A percentile compares a stretch with the other conserved stretches of the same genome.
phyloP scores from a whole-genome alignment of 1,140 invertebrate genomes.

The Euwallacea fornicatus region DNA sequence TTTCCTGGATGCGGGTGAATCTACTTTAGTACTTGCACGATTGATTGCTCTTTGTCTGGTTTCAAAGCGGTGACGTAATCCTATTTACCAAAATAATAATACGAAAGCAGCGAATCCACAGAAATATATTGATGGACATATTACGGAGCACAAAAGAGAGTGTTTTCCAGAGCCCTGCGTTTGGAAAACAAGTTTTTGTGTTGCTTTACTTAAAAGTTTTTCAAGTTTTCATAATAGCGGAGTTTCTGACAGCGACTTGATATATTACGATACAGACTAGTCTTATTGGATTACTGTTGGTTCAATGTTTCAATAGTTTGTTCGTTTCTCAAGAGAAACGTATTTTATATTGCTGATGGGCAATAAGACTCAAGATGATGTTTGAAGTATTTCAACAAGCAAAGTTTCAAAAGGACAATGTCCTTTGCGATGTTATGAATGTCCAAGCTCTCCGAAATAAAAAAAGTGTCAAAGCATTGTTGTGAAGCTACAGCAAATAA shows the following conservation, averaged over 20 bases:
- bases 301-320: background rate
- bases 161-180: slow-evolving; percentile 1
- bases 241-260: slow-evolving; percentile 2
- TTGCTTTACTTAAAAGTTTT: slow-evolving; percentile 16
- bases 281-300: slow-evolving; percentile 1
- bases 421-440: too few relatives aligned
- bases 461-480: too few relatives aligned
- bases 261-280: background rate
- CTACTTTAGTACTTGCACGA: too few relatives aligned
- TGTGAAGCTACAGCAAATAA: too few relatives aligned
- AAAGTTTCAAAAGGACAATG: too few relatives aligned
- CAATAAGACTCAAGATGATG: too few relatives aligned
- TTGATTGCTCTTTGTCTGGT: background rate
- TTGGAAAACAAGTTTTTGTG: slow-evolving; percentile 3
- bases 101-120: background rate
- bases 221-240: slow-evolving; percentile 5
- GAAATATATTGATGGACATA: slow-evolving; percentile 1
- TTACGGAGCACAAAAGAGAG: slow-evolving; percentile 1
- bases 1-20: background rate
- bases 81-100: background rate
- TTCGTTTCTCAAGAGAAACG: too few relatives aligned
- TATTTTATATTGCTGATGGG: too few relatives aligned
- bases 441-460: too few relatives aligned
- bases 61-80: background rate
- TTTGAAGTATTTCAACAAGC: too few relatives aligned